These are phyloP conservation scores for Cervus canadensis DNA, from an alignment of 2,113 vertebrate genomes.

Conservation along the genomic window DNA sequence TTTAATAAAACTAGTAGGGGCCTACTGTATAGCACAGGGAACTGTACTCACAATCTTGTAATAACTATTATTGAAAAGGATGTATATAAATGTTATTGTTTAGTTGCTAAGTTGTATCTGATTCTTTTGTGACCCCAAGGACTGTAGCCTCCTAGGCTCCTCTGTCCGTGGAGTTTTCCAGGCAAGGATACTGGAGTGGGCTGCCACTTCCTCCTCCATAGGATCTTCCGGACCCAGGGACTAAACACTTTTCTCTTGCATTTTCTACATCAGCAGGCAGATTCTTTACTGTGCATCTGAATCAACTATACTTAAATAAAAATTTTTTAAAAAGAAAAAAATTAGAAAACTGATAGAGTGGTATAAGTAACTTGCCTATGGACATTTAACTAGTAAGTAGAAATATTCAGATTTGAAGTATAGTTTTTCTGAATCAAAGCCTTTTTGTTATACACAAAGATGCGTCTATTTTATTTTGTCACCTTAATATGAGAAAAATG, in stretches of 20 bases:
- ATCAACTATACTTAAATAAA: not conserved
- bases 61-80: not conserved
- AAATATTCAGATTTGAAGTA: not conserved
- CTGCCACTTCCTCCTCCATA: not conserved
- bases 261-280: not conserved
- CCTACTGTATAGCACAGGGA: not conserved
- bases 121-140: accelerated
- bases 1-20: not conserved
- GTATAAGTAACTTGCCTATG: not conserved
- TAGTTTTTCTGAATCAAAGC: not conserved
- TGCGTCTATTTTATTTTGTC: not conserved
- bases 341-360: not conserved
- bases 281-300: not conserved
- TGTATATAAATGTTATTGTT: not conserved
- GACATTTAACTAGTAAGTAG: not conserved
- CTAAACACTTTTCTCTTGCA: not conserved
- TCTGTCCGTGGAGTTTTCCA: not conserved
- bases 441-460: not conserved
- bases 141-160: not conserved
- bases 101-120: not conserved
- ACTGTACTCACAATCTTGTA: not conserved
- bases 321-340: not conserved
- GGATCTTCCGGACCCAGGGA: not conserved
- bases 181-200: not conserved
- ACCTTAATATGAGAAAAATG: not conserved